These are phyloP conservation scores for Tyto alba DNA, from an alignment of 2,113 vertebrate species.

Conservation along the genomic window DNA sequence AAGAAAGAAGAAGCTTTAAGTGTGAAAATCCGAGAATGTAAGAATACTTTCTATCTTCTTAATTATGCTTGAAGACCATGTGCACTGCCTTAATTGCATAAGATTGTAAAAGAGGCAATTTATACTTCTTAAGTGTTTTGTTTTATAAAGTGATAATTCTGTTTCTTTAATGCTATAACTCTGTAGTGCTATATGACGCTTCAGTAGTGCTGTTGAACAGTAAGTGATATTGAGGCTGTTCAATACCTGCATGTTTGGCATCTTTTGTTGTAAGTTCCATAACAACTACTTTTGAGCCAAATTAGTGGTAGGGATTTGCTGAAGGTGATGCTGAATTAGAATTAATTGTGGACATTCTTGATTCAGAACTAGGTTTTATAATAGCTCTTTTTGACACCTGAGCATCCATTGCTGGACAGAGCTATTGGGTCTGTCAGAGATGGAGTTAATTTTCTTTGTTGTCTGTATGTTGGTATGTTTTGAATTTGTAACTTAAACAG, in stretches of 20 bases:
- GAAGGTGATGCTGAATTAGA: not conserved
- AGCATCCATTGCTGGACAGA: not conserved
- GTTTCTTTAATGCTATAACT: not conserved
- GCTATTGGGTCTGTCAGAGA: not conserved
- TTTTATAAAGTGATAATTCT: not conserved
- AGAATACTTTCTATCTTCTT: conserved; percentile 43
- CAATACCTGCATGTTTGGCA: not conserved
- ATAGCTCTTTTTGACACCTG: not conserved
- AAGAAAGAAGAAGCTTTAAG: conserved; percentile 76
- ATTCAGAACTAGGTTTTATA: not conserved
- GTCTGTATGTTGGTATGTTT: not conserved
- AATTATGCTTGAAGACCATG: not conserved
- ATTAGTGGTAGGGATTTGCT: not conserved
- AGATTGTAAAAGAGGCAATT: not conserved
- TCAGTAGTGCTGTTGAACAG: not conserved
- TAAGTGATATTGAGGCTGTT: not conserved
- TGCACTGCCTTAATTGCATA: not conserved
- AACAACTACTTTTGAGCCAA: not conserved
- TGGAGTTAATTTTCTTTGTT: not conserved
- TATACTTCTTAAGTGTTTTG: not conserved
- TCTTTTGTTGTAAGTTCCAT: not conserved
- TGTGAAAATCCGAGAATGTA: conserved; percentile 81
- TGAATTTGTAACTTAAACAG: not conserved
- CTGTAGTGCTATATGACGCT: not conserved
- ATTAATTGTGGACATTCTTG: not conserved